phyloP scores from a whole-genome alignment of 2,113 vertebrate genomes.

The Peromyscus maniculatus region DNA sequence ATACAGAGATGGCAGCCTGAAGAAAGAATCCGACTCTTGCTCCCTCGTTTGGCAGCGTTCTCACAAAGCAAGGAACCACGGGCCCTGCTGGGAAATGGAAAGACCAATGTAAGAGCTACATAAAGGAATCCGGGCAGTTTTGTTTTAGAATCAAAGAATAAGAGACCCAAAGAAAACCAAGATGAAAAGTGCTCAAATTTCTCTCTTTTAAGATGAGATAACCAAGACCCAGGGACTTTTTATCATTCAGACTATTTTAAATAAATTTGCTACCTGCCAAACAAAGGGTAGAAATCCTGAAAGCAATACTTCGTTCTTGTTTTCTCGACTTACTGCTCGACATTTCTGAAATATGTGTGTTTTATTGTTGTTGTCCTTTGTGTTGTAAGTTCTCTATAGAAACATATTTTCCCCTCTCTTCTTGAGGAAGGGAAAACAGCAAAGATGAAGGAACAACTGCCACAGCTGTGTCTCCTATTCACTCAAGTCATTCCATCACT shows the following conservation, averaged over 20 bases:
- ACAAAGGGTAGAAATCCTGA: neutral
- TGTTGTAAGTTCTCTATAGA: neutral
- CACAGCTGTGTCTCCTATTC: neutral
- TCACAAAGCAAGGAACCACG: neutral
- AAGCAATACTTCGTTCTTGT: neutral
- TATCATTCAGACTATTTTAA: neutral
- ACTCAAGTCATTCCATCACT: neutral
- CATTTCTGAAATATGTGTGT: neutral
- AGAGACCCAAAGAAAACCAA: neutral
- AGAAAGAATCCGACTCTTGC: neutral
- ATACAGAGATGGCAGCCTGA: neutral
- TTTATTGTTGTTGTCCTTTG: neutral
- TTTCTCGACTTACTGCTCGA: neutral
- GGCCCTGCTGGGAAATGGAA: neutral
- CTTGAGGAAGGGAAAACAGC: neutral
- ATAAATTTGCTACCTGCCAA: neutral
- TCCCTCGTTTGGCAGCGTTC: neutral
- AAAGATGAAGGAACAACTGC: neutral
- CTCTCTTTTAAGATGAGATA: neutral
- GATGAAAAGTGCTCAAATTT: neutral
- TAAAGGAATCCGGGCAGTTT: neutral
- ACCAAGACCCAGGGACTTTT: neutral
- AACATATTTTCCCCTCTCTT: neutral
- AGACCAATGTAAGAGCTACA: neutral
- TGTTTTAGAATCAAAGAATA: slow-evolving; percentile 19